Conservation (phyloP, 2,113 vertebrate species). For the Ochotona curzoniae region DNA sequence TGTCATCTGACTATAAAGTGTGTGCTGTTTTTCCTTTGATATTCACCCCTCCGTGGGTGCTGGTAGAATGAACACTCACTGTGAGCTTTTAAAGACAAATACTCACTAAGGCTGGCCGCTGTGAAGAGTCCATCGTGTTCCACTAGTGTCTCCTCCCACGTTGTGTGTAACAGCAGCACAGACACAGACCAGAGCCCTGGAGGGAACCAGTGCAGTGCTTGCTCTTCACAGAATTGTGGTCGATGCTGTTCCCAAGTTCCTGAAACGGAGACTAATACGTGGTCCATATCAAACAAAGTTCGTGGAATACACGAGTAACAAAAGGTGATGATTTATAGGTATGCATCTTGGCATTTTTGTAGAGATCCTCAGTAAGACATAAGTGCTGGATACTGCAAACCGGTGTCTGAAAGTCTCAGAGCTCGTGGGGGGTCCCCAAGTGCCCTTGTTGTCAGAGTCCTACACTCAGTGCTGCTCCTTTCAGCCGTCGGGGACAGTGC, state of each 20-base stretch:
- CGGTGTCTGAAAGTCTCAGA: neutral
- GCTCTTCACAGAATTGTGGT: neutral
- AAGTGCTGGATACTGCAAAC: neutral
- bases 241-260: neutral
- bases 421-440: rapidly evolving
- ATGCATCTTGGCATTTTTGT: neutral
- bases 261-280: neutral
- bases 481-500: too few species aligned
- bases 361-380: neutral
- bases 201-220: neutral
- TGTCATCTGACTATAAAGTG: neutral
- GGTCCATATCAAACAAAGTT: neutral
- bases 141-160: neutral
- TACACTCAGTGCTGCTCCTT: neutral
- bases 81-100: neutral
- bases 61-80: neutral
- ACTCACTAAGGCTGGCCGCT: neutral
- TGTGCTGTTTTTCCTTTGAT: neutral
- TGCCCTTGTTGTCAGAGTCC: neutral
- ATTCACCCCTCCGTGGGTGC: neutral
- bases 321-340: neutral
- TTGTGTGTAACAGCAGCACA: neutral
- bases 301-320: neutral
- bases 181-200: neutral
- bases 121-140: neutral